Evolutionary conservation across 2,888 invertebrate species (phyloP).

Genomic region (Horisme vitalbata): DNA sequence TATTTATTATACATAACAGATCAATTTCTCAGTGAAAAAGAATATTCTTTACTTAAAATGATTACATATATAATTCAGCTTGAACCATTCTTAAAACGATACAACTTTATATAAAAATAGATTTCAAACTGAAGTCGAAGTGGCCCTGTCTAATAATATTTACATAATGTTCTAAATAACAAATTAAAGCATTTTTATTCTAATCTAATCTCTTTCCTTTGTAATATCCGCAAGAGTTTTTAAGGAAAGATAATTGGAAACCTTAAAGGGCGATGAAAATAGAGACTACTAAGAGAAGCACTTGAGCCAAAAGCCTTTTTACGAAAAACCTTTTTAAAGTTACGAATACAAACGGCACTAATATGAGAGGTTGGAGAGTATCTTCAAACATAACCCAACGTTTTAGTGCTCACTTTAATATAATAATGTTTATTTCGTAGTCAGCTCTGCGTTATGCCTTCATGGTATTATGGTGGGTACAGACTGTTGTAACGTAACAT

Average conservation of each 20-base stretch:
- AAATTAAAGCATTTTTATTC: too few relatives aligned
- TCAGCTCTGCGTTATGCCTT: conserved; percentile 24
- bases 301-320: conserved; percentile 30
- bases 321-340: conserved; percentile 31
- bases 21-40: too few relatives aligned
- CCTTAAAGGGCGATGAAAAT: conserved; percentile 21
- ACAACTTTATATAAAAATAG: too few relatives aligned
- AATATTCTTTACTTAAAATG: too few relatives aligned
- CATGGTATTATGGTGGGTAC: conserved; percentile 23
- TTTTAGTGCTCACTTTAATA: conserved; percentile 41
- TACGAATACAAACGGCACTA: conserved; percentile 35
- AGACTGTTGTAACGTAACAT: too few relatives aligned
- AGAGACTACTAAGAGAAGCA: conserved; percentile 27
- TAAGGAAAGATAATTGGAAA: conserved; percentile 26
- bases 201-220: too few relatives aligned
- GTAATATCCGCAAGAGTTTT: neutral
- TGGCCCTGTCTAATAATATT: too few relatives aligned
- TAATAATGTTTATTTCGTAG: conserved; percentile 43
- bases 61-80: too few relatives aligned
- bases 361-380: conserved; percentile 35
- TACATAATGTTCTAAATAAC: too few relatives aligned
- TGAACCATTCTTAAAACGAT: too few relatives aligned
- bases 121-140: too few relatives aligned
- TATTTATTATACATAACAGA: too few relatives aligned
- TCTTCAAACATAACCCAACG: conserved; percentile 29